Conservation (phyloP, 1,140 invertebrate genomes). For the Neelides sp. region DNA sequence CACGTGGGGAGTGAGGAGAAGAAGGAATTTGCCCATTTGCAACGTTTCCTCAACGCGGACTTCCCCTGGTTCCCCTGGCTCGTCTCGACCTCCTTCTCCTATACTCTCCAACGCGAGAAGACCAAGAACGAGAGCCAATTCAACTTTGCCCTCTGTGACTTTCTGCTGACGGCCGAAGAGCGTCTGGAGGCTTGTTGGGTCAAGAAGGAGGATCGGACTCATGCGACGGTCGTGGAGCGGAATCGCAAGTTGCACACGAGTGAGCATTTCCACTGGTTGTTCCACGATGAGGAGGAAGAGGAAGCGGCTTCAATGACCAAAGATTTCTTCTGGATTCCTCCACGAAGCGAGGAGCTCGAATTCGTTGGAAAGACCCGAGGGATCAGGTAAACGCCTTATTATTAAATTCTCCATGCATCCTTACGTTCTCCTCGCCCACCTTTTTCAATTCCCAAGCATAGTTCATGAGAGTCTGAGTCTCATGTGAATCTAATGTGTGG, state of each 20-base stretch:
- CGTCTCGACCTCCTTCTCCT: not conserved
- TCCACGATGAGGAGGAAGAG: not conserved
- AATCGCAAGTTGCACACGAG: not conserved
- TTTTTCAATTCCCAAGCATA: no score
- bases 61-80: conserved; percentile 7
- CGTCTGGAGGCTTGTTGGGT: conserved; percentile 5
- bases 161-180: not conserved
- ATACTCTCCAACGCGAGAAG: not conserved
- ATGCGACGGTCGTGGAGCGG: not conserved
- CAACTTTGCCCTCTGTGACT: not conserved
- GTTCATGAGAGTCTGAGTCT: no score
- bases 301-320: conserved; percentile 7
- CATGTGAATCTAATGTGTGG: no score
- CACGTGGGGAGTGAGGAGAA: no score
- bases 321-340: conserved; percentile 2
- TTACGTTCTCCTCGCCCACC: no score
- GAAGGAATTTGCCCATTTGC: no score
- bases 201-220: not conserved
- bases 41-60: no score
- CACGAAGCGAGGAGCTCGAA: not conserved
- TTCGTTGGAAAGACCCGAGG: no score
- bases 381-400: no score
- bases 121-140: not conserved
- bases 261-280: not conserved
- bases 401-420: no score